Evolutionary conservation across 2,113 vertebrate species (phyloP).

Genomic region (Nyctereutes procyonoides): DNA sequence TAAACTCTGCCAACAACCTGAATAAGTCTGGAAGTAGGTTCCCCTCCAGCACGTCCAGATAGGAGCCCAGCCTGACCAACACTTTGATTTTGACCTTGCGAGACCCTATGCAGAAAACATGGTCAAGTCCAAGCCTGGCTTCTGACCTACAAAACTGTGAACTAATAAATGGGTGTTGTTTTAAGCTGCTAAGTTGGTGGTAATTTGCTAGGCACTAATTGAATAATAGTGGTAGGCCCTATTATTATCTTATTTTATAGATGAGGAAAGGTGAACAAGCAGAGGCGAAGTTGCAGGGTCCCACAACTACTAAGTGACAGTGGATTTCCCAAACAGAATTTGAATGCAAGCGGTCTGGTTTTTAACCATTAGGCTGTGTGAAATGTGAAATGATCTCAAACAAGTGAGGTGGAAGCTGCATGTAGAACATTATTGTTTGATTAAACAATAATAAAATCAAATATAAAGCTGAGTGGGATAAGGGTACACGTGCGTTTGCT

Average conservation of each 20-base stretch:
- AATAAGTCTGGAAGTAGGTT: not conserved
- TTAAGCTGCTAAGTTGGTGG: not conserved
- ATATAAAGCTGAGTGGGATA: not conserved
- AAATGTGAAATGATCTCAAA: not conserved
- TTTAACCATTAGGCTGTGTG: not conserved
- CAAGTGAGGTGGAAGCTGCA: not conserved
- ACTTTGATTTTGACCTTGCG: not conserved
- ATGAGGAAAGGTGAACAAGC: not conserved
- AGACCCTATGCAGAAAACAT: not conserved
- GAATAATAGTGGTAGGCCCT: not conserved
- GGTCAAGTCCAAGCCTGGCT: not conserved
- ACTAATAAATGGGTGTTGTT: not conserved
- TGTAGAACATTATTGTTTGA: not conserved
- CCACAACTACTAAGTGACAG: not conserved
- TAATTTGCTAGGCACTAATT: not conserved
- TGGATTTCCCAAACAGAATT: not conserved
- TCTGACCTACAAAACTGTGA: not conserved
- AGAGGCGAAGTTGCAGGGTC: not conserved
- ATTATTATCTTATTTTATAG: not conserved
- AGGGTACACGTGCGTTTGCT: rapidly evolving
- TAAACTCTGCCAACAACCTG: not conserved
- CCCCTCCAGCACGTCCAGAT: not conserved
- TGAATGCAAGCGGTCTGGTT: not conserved
- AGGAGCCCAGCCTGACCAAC: not conserved
- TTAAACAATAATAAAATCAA: too few species aligned